Evolutionary conservation across 2,888 invertebrate species (phyloP).

Genomic region (Cephus nigrinus): DNA sequence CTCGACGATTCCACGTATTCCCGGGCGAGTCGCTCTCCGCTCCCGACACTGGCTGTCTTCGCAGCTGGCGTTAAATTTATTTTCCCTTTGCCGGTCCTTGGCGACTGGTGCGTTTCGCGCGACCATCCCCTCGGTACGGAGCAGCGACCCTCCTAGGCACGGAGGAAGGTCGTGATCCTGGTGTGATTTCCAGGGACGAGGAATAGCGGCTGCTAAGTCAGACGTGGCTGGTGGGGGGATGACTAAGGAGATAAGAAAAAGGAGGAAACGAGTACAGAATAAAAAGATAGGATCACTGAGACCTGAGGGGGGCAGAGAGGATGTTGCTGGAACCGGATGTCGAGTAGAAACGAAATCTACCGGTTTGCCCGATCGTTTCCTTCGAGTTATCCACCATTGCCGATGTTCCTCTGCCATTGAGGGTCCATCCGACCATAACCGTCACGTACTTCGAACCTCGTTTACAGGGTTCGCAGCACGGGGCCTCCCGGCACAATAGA

Average conservation of each 20-base stretch:
- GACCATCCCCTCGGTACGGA: not conserved
- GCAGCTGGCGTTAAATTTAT: conserved; percentile 5
- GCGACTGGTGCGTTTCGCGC: not conserved
- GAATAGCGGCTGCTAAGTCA: not conserved
- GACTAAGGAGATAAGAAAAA: not conserved
- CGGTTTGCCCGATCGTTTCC: not conserved
- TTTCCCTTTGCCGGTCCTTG: not conserved
- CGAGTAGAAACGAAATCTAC: not conserved
- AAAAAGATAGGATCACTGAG: not conserved
- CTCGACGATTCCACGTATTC: conserved; percentile 1
- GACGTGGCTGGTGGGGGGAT: not conserved
- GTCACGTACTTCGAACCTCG: not conserved
- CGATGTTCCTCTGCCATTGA: not conserved
- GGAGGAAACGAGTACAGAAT: not conserved
- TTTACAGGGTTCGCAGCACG: not conserved
- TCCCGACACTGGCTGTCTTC: conserved; percentile 1
- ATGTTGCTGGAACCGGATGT: not conserved
- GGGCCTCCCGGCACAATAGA: not conserved
- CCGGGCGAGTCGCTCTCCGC: not conserved
- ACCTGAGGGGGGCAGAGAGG: not conserved
- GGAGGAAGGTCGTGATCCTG: not conserved
- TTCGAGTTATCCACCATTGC: not conserved
- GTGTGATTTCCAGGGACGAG: not conserved
- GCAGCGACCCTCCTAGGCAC: not conserved
- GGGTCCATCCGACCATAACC: not conserved